Conservation (phyloP, 2,113 vertebrate species). For the Polypterus senegalus region DNA sequence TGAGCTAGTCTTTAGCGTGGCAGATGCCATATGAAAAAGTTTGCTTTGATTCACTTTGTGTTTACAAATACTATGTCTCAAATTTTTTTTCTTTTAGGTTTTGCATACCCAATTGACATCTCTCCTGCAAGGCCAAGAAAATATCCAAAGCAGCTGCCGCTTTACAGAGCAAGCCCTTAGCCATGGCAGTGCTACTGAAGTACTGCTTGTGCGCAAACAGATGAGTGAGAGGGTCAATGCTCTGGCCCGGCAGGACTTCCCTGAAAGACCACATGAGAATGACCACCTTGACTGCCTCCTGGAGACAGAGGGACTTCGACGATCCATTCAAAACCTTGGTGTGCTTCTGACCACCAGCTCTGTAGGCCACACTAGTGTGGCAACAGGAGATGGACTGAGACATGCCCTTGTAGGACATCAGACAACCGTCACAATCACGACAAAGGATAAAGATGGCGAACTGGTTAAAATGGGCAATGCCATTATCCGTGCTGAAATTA, state of each 20-base stretch:
- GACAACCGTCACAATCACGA: constrained; percentile 77
- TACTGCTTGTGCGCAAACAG: constrained; percentile 85
- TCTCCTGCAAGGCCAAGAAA: constrained; percentile 79
- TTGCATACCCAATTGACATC: constrained; percentile 75
- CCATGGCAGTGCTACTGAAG: constrained; percentile 77
- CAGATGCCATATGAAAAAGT: too few relatives aligned
- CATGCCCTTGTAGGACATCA: constrained; percentile 79
- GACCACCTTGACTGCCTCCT: constrained; percentile 77
- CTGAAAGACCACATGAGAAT: constrained; percentile 78
- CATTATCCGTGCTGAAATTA: constrained; percentile 59
- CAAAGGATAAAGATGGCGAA: constrained; percentile 85
- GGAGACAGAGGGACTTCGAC: constrained; percentile 76
- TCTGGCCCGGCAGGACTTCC: constrained; percentile 67
- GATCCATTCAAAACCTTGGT: constrained; percentile 86
- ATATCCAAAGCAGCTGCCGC: constrained; percentile 84
- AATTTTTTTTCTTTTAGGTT: constrained; percentile 46
- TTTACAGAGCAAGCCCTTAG: constrained; percentile 86
- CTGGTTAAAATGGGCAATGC: constrained; percentile 81
- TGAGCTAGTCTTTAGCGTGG: too few relatives aligned
- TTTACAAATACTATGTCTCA: too few relatives aligned
- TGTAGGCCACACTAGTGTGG: constrained; percentile 78
- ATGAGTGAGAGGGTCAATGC: constrained; percentile 81
- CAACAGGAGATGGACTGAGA: constrained; percentile 81
- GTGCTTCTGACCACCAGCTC: constrained; percentile 78
- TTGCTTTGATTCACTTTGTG: too few relatives aligned